These are phyloP conservation scores for Heliconius charithonia DNA, from an alignment of 2,888 invertebrate genomes.

Conservation along the genomic window DNA sequence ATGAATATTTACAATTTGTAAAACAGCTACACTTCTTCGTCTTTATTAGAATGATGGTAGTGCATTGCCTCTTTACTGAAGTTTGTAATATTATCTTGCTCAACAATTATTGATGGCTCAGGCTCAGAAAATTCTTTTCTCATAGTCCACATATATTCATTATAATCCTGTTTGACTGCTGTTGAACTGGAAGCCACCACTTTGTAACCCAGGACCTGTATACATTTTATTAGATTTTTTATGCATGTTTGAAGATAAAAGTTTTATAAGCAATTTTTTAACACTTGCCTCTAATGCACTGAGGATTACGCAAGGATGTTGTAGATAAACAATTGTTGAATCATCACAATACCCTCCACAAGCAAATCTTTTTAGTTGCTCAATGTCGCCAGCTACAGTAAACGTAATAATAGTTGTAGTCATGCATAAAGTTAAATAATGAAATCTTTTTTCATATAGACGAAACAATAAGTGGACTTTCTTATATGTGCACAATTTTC, in stretches of 20 bases:
- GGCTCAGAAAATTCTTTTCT: slow-evolving; percentile 93
- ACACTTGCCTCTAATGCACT: slow-evolving; percentile 89
- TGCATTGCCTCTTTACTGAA: slow-evolving; percentile 85
- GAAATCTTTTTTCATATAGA: slow-evolving; percentile 27
- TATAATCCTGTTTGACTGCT: slow-evolving; percentile 93
- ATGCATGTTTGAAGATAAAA: background rate
- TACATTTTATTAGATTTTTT: slow-evolving; percentile 38
- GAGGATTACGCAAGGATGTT: slow-evolving; percentile 94
- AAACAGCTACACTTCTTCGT: slow-evolving; percentile 73
- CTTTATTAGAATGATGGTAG: slow-evolving; percentile 73
- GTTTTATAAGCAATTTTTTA: background rate
- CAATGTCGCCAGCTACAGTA: slow-evolving; percentile 88
- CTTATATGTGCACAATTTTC: slow-evolving; percentile 47
- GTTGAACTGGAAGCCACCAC: slow-evolving; percentile 94
- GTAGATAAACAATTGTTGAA: slow-evolving; percentile 92
- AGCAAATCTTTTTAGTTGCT: slow-evolving; percentile 91
- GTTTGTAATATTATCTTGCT: slow-evolving; percentile 85
- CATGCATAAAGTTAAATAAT: background rate
- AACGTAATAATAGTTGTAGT: slow-evolving; percentile 35
- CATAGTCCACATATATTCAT: slow-evolving; percentile 97
- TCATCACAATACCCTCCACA: slow-evolving; percentile 93
- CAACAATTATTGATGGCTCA: slow-evolving; percentile 87
- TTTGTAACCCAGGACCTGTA: slow-evolving; percentile 91
- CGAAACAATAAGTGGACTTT: slow-evolving; percentile 26
- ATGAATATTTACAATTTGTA: slow-evolving; percentile 46